These are phyloP conservation scores for Macrophya alboannulata DNA, from an alignment of 2,888 invertebrate species.

Conservation along the genomic window DNA sequence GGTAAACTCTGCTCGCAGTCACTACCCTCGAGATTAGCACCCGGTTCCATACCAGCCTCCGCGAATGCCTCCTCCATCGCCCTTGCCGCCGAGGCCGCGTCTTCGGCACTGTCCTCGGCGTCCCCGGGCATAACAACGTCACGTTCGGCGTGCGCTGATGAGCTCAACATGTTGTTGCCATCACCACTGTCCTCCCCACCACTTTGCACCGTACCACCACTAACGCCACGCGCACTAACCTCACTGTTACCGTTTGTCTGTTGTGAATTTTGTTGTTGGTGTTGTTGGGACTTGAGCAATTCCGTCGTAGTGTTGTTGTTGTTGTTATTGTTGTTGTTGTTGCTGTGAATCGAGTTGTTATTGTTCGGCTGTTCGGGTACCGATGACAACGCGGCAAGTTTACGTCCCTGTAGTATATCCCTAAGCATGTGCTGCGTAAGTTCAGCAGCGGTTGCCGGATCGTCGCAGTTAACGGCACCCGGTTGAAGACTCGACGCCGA, in stretches of 20 bases:
- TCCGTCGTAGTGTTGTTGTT: constrained; percentile 82
- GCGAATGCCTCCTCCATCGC: constrained; percentile 85
- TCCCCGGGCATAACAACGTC: constrained; percentile 78
- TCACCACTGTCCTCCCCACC: constrained; percentile 78
- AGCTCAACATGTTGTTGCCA: constrained; percentile 74
- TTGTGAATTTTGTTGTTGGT: constrained; percentile 81
- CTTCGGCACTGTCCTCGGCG: constrained; percentile 79
- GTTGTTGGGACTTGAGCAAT: constrained; percentile 79
- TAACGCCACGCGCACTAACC: constrained; percentile 75
- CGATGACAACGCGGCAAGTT: constrained; percentile 88
- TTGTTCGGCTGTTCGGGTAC: constrained; percentile 85
- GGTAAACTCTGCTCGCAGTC: constrained; percentile 78
- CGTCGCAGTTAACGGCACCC: constrained; percentile 82
- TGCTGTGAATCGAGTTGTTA: constrained; percentile 79
- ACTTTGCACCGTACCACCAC: constrained; percentile 77
- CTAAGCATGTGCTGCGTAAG: constrained; percentile 93
- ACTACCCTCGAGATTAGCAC: constrained; percentile 78
- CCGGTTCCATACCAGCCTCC: constrained; percentile 83
- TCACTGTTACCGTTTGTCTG: constrained; percentile 72
- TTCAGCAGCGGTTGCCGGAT: constrained; percentile 82
- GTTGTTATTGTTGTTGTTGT: constrained; percentile 83
- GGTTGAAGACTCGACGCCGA: constrained; percentile 69
- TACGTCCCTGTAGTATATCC: constrained; percentile 94
- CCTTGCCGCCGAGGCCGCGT: constrained; percentile 79
- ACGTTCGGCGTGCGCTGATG: constrained; percentile 65